Evolutionary conservation across 1,140 invertebrate species (phyloP).

Genomic region (Zaprionus africanus): DNA sequence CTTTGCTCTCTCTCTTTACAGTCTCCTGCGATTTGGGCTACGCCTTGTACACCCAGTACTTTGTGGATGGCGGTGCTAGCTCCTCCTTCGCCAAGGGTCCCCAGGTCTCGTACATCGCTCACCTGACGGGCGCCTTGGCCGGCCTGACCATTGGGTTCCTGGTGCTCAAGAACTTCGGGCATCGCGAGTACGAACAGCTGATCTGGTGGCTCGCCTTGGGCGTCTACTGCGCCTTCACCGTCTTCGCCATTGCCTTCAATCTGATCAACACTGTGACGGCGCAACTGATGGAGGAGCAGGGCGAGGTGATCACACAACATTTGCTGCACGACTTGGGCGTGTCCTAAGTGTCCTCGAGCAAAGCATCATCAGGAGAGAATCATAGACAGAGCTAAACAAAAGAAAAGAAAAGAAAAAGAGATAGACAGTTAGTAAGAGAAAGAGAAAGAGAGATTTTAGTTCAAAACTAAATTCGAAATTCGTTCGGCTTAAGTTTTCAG

Average conservation of each 20-base stretch:
- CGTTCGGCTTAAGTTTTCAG: constrained; percentile 74
- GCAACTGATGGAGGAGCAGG: constrained; percentile 82
- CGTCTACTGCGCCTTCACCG: constrained; percentile 95
- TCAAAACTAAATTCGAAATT: constrained; percentile 76
- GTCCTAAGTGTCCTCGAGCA: constrained; percentile 61
- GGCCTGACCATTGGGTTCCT: constrained; percentile 95
- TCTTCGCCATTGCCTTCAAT: constrained; percentile 97
- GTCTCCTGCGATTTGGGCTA: constrained; percentile 97
- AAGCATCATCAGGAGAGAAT: constrained; percentile 46
- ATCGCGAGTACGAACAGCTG: constrained; percentile 95
- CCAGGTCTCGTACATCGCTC: constrained; percentile 97
- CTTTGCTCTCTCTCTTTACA: constrained; percentile 84
- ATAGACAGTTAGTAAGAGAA: constrained; percentile 12
- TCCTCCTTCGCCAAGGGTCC: constrained; percentile 86
- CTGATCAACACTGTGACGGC: constrained; percentile 89
- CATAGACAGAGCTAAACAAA: constrained; percentile 43
- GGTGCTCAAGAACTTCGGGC: constrained; percentile 98
- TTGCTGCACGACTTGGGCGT: constrained; percentile 83
- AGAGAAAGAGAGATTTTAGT: constrained; percentile 63
- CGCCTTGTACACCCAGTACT: constrained; percentile 96
- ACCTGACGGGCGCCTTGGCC: constrained; percentile 95
- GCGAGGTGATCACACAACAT: constrained; percentile 84
- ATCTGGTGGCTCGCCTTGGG: constrained; percentile 98
- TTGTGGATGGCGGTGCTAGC: constrained; percentile 86
- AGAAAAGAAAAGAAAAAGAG: not conserved